Evolutionary conservation across 2,797 vertebrate genomes (phyloP).

Genomic region (Tenualosa thibaudeaui): DNA sequence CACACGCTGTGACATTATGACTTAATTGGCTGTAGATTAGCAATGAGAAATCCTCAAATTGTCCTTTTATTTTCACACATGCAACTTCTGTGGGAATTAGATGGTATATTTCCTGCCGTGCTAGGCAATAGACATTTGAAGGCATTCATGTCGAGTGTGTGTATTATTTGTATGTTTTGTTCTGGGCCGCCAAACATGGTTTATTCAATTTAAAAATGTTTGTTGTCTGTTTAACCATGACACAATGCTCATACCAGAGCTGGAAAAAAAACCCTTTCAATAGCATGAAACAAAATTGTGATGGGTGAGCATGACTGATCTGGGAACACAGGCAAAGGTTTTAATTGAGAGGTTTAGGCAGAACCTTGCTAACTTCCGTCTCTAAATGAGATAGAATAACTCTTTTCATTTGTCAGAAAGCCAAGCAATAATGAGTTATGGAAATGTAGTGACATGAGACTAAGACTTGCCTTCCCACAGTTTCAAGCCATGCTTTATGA

Average conservation of each 20-base stretch:
- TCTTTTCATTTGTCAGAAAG: not conserved
- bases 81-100: not conserved
- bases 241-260: not conserved
- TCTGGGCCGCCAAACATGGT: not conserved
- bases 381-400: not conserved
- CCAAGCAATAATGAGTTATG: slow-evolving; percentile 16
- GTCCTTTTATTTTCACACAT: not conserved
- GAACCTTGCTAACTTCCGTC: not conserved
- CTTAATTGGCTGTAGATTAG: not conserved
- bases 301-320: not conserved
- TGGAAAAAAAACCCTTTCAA: not conserved
- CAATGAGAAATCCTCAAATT: not conserved
- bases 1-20: not conserved
- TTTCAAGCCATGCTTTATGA: not conserved
- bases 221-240: not conserved
- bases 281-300: not conserved
- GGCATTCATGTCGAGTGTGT: not conserved
- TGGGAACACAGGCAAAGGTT: not conserved
- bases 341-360: slow-evolving; percentile 8
- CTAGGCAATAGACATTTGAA: not conserved
- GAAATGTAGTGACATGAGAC: not conserved
- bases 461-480: not conserved
- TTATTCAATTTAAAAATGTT: not conserved
- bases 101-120: not conserved
- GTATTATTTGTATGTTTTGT: not conserved